These are phyloP conservation scores for Cynopterus sphinx DNA, from an alignment of 2,797 vertebrate species.

Conservation along the genomic window DNA sequence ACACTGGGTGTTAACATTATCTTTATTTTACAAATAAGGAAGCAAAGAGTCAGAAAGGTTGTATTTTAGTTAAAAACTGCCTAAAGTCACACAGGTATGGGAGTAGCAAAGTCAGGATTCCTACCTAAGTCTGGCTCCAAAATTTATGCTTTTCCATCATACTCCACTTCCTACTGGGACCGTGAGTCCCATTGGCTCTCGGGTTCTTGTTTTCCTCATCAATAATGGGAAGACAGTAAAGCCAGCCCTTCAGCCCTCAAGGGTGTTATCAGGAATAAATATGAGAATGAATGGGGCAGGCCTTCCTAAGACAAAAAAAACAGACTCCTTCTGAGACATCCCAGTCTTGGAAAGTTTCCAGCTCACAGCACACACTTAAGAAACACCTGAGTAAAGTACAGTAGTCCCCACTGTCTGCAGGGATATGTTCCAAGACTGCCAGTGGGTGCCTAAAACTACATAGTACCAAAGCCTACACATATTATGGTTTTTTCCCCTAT, in stretches of 20 bases:
- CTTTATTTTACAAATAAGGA: not conserved
- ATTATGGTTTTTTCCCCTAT: not conserved
- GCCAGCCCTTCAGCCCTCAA: not conserved
- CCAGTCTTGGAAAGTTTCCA: not conserved
- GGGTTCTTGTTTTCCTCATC: not conserved
- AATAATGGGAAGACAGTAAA: not conserved
- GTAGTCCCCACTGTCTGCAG: not conserved
- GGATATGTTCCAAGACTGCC: not conserved
- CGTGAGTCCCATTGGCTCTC: not conserved
- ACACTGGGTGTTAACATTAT: not conserved
- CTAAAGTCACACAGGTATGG: not conserved
- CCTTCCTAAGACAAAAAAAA: not conserved
- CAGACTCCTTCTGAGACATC: not conserved
- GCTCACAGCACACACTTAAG: not conserved
- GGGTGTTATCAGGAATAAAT: not conserved
- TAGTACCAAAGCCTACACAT: not conserved
- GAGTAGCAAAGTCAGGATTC: not conserved
- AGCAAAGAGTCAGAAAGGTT: not conserved
- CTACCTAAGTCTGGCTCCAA: not conserved
- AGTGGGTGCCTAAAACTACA: not conserved
- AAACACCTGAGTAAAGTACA: not conserved
- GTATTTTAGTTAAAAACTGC: not conserved
- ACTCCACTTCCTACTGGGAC: not conserved
- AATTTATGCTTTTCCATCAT: not conserved
- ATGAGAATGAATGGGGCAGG: fast-evolving